Evolutionary conservation across 2,888 invertebrate species (phyloP), one percentile per base, ranked within the genome.

Genomic region (Dusona sp.): DNA sequence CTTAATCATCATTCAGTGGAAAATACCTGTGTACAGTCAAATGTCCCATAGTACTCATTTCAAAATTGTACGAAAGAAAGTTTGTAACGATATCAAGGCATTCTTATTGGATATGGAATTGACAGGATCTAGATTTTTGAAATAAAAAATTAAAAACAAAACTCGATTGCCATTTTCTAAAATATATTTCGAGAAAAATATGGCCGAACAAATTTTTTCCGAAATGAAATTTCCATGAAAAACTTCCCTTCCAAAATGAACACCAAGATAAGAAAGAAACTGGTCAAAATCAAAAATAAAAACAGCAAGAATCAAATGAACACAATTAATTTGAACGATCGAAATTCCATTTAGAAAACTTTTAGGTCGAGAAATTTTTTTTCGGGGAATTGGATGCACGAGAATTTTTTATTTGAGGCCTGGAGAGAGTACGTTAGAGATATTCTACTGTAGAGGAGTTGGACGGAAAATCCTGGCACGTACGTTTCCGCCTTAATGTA

Each of bases 401-500:
- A 29, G 4, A 6, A 29, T 13, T 29, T 29, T 61, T 61, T 61
- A 29, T 13, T 29, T 16, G 29, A 29, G 6, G 16, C 29, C 1
- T 29, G n/a, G n/a, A 16, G 3, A 25, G 25, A 61, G 25, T 29
- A 16, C 29, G 29, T 61, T 6, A 16, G 16, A 13, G 29, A 29
- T 29, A 29, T 29, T 61, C 29, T 6, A 61, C 61, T 61, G 61
- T 61, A 16, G 61, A 29, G 61, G 7, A 38, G n/a, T 57, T 38
- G n/a, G 22, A 22, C 9, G 19, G 45, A 42, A 19, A 45, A 61
- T 75, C 61, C 75, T 45, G 64, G 61, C 72, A 45, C 61, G 61
- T 79, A 48, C 64, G 45, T 33, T 48, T 64, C 42, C 42, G 2
- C 42, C 25, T 61, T 33, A 42, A 64, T 75, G 74, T 48, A 36